Percentiles rank a stretch among this genome's conserved stretches.
Evolutionary conservation across 2,888 invertebrate species (phyloP).

Genomic region (Diarsia dahlii): DNA sequence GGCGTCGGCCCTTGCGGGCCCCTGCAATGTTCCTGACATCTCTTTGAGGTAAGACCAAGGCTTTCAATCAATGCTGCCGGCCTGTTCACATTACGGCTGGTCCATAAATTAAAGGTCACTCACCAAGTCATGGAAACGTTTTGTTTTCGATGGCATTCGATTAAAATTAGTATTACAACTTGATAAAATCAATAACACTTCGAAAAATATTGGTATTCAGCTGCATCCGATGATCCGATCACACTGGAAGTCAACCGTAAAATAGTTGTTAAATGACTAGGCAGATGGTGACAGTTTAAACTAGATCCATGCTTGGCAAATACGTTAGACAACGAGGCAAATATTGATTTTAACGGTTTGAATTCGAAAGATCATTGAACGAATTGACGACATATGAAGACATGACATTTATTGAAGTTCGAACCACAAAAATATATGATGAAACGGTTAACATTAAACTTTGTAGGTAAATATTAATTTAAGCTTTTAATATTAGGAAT

Average conservation of each 20-base stretch:
- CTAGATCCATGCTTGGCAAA: neutral
- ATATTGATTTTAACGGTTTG: conserved; percentile 5
- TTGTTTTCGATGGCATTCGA: too few relatives aligned
- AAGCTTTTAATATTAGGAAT: conserved; percentile 40
- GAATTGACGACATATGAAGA: conserved; percentile 7
- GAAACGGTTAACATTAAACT: conserved; percentile 19
- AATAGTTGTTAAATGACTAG: too few relatives aligned
- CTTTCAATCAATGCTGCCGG: too few relatives aligned
- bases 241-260: neutral
- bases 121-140: too few relatives aligned
- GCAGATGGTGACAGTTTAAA: too few relatives aligned
- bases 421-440: conserved; percentile 16
- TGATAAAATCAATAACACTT: too few relatives aligned
- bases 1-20: too few relatives aligned
- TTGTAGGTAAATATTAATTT: conserved; percentile 34
- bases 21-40: too few relatives aligned
- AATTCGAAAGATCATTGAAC: conserved; percentile 27
- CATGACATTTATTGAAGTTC: conserved; percentile 10
- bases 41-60: too few relatives aligned
- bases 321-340: neutral
- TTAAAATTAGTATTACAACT: too few relatives aligned
- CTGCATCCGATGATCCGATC: neutral
- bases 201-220: neutral
- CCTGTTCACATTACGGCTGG: too few relatives aligned
- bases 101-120: too few relatives aligned